Percentiles rank a stretch among this genome's conserved stretches.
phyloP scores from a whole-genome alignment of 2,113 vertebrate genomes.

The Herpetotheres cachinnans region DNA sequence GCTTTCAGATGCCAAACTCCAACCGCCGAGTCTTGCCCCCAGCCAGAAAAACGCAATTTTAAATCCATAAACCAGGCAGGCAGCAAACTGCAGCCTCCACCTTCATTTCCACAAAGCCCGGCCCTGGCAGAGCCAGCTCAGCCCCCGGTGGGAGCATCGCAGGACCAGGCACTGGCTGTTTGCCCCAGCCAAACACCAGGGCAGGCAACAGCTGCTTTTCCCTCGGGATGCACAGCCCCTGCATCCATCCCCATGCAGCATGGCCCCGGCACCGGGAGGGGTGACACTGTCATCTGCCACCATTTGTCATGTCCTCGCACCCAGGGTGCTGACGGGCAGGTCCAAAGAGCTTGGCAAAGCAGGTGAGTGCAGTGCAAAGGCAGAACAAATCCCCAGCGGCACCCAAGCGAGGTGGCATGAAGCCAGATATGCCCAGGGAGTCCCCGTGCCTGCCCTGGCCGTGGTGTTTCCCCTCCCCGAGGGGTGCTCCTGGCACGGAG shows the following conservation, averaged over 20 bases:
- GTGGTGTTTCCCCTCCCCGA: not conserved
- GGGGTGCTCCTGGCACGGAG: not conserved
- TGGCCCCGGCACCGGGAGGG: too few species aligned
- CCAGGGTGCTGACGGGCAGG: not conserved
- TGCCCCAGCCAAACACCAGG: not conserved
- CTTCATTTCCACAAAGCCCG: not conserved
- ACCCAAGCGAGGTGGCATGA: not conserved
- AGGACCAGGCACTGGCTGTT: not conserved
- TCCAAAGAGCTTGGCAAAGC: too few species aligned
- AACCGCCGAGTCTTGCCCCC: not conserved
- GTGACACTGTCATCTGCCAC: not conserved
- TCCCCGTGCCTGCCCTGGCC: fast-evolving
- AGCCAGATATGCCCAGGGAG: not conserved
- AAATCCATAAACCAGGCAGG: not conserved
- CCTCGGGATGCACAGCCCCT: not conserved
- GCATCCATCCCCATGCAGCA: not conserved
- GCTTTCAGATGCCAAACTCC: not conserved
- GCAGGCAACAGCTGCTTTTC: not conserved
- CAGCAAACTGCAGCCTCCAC: not conserved
- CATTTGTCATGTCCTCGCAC: fast-evolving
- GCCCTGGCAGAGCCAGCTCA: not conserved
- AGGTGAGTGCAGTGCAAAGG: fast-evolving
- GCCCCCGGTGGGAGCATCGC: not conserved
- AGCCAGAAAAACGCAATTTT: not conserved
- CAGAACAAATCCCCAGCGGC: too few species aligned